These are phyloP conservation scores for Sebastes steindachneri DNA, from an alignment of 2,797 vertebrate species.

Conservation along the genomic window DNA sequence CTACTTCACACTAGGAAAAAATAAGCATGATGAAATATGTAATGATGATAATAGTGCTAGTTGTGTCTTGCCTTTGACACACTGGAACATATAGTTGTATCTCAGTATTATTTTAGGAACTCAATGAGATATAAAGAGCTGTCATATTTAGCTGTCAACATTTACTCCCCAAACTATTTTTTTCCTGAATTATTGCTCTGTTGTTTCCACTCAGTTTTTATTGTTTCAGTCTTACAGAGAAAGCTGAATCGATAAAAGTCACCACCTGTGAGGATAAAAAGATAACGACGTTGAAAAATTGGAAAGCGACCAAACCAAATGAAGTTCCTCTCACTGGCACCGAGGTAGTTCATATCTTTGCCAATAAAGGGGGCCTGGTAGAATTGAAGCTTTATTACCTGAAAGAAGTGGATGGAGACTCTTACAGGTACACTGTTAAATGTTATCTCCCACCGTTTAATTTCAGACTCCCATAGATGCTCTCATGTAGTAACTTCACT, in stretches of 20 bases:
- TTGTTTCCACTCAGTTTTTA: background rate
- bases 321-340: slow-evolving; percentile 56
- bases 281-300: background rate
- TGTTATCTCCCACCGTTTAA: background rate
- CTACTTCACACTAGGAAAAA: no score
- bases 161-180: no score
- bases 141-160: background rate
- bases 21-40: no score
- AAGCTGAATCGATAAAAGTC: slow-evolving; percentile 14
- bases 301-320: background rate
- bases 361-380: slow-evolving; percentile 56
- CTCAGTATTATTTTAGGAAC: background rate
- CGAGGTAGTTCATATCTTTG: slow-evolving; percentile 73
- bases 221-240: slow-evolving; percentile 39
- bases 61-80: no score
- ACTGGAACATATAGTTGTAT: background rate
- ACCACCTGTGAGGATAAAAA: slow-evolving; percentile 12
- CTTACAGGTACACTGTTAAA: slow-evolving; percentile 77
- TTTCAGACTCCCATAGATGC: background rate
- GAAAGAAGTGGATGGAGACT: slow-evolving; percentile 71
- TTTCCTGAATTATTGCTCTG: background rate
- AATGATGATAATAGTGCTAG: no score
- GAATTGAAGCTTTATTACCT: slow-evolving; percentile 81
- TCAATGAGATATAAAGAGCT: background rate
- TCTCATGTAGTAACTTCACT: background rate